Percentiles rank a stretch among this genome's conserved stretches.
These are phyloP conservation scores for Carassius carassius DNA, from an alignment of 2,113 vertebrate genomes.

Conservation along the genomic window DNA sequence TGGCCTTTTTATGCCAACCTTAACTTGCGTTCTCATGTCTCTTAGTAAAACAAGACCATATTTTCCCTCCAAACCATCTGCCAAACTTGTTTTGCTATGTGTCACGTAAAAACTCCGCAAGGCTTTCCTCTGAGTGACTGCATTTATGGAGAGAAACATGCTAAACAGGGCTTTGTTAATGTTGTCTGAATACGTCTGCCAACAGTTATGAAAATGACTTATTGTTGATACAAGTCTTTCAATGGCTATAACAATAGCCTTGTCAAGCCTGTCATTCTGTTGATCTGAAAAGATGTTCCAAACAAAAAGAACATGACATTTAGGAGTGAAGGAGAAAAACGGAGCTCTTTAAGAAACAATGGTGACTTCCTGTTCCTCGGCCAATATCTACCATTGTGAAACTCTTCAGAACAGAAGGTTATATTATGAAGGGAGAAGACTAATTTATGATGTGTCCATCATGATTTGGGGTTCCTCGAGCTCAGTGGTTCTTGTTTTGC, in stretches of 20 bases:
- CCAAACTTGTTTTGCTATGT: neutral
- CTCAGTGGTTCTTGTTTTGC: neutral
- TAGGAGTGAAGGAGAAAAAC: conserved; percentile 26
- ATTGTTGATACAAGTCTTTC: conserved; percentile 61
- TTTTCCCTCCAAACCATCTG: conserved; percentile 1
- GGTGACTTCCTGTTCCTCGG: conserved; percentile 18
- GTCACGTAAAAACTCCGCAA: neutral
- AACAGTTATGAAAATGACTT: conserved; percentile 54
- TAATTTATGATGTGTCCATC: neutral
- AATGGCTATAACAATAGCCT: conserved; percentile 57
- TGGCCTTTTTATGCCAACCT: neutral
- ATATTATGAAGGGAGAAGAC: conserved; percentile 39
- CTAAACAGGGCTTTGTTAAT: conserved; percentile 15
- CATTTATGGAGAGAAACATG: neutral
- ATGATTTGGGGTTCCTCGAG: neutral
- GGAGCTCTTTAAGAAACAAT: neutral
- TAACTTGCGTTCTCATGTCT: neutral
- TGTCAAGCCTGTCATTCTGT: conserved; percentile 46
- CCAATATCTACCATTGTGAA: conserved; percentile 42
- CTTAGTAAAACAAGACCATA: neutral
- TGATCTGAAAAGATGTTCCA: conserved; percentile 18
- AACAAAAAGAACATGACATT: conserved; percentile 34
- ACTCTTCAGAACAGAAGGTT: conserved; percentile 9
- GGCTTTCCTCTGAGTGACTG: neutral
- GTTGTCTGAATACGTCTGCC: conserved; percentile 18